Conservation (phyloP, 1,140 invertebrate species). For the Drosophila micromelanica region DNA sequence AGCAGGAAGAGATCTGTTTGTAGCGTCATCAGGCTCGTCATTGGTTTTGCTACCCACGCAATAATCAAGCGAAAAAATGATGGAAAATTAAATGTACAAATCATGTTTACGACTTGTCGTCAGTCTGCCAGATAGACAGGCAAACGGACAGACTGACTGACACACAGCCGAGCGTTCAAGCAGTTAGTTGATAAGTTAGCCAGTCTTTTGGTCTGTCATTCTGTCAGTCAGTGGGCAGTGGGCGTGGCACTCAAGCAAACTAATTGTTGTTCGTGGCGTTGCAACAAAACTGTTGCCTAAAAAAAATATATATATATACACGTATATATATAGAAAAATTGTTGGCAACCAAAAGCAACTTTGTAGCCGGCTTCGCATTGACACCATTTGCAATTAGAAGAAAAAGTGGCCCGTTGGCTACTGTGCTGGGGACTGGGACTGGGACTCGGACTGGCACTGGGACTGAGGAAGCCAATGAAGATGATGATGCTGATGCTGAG, state of each 20-base stretch:
- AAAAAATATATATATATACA: neutral
- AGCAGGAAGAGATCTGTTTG: slow-evolving; percentile 2
- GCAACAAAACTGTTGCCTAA: slow-evolving; percentile 18
- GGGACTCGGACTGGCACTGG: neutral
- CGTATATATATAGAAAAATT: neutral
- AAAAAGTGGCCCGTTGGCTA: slow-evolving; percentile 73
- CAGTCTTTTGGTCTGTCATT: slow-evolving; percentile 3
- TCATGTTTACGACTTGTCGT: slow-evolving; percentile 80
- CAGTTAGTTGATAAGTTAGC: slow-evolving; percentile 33
- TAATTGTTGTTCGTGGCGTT: slow-evolving; percentile 67
- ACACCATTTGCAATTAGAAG: slow-evolving; percentile 79
- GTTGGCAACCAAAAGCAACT: slow-evolving; percentile 21
- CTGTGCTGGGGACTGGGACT: slow-evolving; percentile 33
- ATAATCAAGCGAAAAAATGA: slow-evolving; percentile 73
- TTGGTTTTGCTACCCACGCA: slow-evolving; percentile 56
- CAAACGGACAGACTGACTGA: slow-evolving; percentile 14
- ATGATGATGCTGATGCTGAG: slow-evolving; percentile 18
- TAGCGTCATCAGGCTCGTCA: slow-evolving; percentile 50
- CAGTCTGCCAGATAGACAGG: slow-evolving; percentile 37
- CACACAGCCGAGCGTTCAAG: slow-evolving; percentile 18
- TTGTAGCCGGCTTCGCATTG: slow-evolving; percentile 51
- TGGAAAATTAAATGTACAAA: slow-evolving; percentile 82
- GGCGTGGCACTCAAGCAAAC: slow-evolving; percentile 68
- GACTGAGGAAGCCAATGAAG: slow-evolving; percentile 34
- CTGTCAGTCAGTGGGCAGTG: slow-evolving; percentile 45